These are phyloP conservation scores for Myripristis jacobus DNA, from an alignment of 2,797 vertebrate genomes.

Conservation along the genomic window DNA sequence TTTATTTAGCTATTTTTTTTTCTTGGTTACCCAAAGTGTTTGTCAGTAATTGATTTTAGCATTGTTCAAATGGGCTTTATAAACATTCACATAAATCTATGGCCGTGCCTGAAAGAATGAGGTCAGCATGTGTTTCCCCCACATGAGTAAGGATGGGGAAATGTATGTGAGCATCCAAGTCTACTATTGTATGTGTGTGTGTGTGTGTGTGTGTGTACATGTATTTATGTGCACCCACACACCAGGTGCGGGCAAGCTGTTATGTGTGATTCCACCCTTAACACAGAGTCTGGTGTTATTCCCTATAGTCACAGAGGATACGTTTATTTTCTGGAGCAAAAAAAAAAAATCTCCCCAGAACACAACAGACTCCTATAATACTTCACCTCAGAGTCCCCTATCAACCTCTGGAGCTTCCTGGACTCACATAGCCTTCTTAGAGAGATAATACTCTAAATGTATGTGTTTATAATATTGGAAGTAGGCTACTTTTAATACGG, in stretches of 20 bases:
- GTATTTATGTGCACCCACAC: conserved; percentile 34
- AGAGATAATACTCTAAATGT: not conserved
- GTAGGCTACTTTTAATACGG: not conserved
- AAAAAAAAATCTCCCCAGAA: conserved; percentile 27
- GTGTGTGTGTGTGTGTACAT: conserved; percentile 9
- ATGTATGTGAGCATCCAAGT: conserved; percentile 26
- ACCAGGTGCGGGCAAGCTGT: conserved; percentile 56
- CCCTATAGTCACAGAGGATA: conserved; percentile 41
- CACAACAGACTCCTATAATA: conserved; percentile 29
- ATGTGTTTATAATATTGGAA: not conserved
- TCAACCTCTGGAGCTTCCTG: not conserved
- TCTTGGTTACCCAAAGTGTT: conserved; percentile 10
- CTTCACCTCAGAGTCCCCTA: conserved; percentile 20
- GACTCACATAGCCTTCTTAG: not conserved
- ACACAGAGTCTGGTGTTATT: conserved; percentile 24
- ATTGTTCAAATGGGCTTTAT: conserved; percentile 23
- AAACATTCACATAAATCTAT: conserved; percentile 64
- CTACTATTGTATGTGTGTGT: conserved; percentile 9
- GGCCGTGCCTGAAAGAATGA: conserved; percentile 75
- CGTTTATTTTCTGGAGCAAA: conserved; percentile 22
- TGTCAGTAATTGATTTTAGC: conserved; percentile 30
- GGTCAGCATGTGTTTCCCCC: conserved; percentile 71
- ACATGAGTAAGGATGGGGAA: conserved; percentile 45
- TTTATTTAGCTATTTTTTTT: conserved; percentile 9
- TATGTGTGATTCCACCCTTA: conserved; percentile 56